Percentiles rank a stretch among this genome's conserved stretches.
Evolutionary conservation across 2,888 invertebrate genomes (phyloP).

Genomic region (Acleris literana): DNA sequence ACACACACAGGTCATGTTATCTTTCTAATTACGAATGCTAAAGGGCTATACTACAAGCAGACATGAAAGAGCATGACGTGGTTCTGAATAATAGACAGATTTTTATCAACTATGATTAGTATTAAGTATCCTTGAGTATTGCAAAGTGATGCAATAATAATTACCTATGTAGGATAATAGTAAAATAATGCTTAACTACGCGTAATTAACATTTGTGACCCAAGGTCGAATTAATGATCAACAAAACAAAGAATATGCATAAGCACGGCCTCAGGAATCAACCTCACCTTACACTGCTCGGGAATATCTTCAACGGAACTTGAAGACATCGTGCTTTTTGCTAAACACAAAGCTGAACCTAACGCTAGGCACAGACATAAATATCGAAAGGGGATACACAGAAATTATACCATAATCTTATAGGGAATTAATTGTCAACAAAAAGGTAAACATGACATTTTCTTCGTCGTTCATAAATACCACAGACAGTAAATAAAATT

Average conservation of each 20-base stretch:
- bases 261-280: slow-evolving; percentile 43
- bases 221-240: slow-evolving; percentile 33
- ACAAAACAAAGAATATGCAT: slow-evolving; percentile 48
- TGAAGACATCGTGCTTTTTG: slow-evolving; percentile 62
- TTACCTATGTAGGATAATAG: not conserved
- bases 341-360: slow-evolving; percentile 20
- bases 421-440: slow-evolving; percentile 49
- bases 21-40: too few relatives aligned
- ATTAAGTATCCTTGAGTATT: not conserved
- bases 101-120: not conserved
- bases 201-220: slow-evolving; percentile 23
- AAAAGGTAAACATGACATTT: slow-evolving; percentile 47
- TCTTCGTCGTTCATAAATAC: slow-evolving; percentile 31
- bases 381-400: slow-evolving; percentile 34
- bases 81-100: not conserved
- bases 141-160: slow-evolving; percentile 3
- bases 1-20: too few relatives aligned
- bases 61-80: slow-evolving; percentile 3
- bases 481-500: slow-evolving; percentile 35
- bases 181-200: not conserved
- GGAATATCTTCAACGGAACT: slow-evolving; percentile 76
- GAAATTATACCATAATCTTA: slow-evolving; percentile 53
- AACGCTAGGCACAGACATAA: slow-evolving; percentile 33
- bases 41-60: too few relatives aligned
- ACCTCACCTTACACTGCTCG: slow-evolving; percentile 69